phyloP scores from a whole-genome alignment of 2,888 invertebrate species.

The Pachycephus smyrnensis region DNA sequence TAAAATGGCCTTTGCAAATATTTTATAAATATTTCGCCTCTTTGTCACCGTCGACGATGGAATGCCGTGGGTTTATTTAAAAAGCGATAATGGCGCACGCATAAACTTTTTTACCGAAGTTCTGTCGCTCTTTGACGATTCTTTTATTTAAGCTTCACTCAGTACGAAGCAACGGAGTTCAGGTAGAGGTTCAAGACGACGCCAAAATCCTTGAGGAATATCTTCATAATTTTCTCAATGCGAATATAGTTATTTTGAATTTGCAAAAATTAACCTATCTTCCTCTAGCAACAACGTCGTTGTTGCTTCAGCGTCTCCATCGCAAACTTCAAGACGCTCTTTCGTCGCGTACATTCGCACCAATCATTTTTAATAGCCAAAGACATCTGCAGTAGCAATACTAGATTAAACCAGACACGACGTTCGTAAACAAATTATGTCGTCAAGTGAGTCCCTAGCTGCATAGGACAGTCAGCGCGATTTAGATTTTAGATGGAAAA shows the following conservation, averaged over 20 bases:
- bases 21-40: constrained; percentile 45
- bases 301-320: not conserved
- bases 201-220: not conserved
- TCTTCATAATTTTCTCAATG: not conserved
- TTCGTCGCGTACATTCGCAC: constrained; percentile 27
- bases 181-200: not conserved
- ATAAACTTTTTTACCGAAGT: not conserved
- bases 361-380: constrained; percentile 48
- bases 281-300: not conserved
- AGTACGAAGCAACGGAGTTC: not conserved
- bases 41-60: constrained; percentile 39
- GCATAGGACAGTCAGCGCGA: not conserved
- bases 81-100: constrained; percentile 37
- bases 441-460: not conserved
- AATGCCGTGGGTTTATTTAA: constrained; percentile 35
- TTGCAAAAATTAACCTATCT: not conserved
- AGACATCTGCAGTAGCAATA: constrained; percentile 31
- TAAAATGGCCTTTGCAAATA: constrained; percentile 33
- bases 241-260: not conserved
- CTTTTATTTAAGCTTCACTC: not conserved
- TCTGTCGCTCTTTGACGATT: not conserved
- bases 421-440: constrained; percentile 1
- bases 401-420: constrained; percentile 1
- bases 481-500: not conserved
- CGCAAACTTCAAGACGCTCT: not conserved